Evolutionary conservation across 2,888 invertebrate genomes (phyloP).

Genomic region (Pammene fasciana): DNA sequence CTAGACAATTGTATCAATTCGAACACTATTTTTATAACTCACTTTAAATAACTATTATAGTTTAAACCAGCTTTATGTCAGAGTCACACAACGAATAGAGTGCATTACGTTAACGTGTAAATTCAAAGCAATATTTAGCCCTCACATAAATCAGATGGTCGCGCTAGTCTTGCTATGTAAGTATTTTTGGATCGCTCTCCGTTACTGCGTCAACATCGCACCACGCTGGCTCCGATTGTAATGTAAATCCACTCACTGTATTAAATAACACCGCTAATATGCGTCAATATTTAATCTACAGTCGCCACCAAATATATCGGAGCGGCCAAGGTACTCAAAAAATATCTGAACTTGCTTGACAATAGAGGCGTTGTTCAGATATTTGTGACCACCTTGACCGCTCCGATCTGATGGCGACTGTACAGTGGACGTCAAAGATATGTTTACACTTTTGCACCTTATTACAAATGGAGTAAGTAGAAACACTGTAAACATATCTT

Average conservation of each 20-base stretch:
- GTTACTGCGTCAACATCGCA: slow-evolving; percentile 57
- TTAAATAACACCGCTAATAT: slow-evolving; percentile 35
- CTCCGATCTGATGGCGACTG: too few species aligned
- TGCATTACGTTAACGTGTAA: slow-evolving; percentile 29
- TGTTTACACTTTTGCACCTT: too few species aligned
- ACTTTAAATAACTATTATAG: neutral
- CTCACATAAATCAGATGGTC: slow-evolving; percentile 41
- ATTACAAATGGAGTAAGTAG: too few species aligned
- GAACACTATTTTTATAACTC: neutral
- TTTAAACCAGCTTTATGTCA: slow-evolving; percentile 4
- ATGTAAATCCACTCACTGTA: slow-evolving; percentile 39
- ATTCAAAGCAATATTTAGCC: slow-evolving; percentile 38
- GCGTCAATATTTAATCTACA: slow-evolving; percentile 21
- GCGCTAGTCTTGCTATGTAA: slow-evolving; percentile 46
- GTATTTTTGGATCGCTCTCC: slow-evolving; percentile 68
- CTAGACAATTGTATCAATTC: too few species aligned
- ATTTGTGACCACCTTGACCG: too few species aligned
- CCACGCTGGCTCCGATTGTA: slow-evolving; percentile 48
- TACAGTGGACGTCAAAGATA: too few species aligned
- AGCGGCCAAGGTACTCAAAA: too few species aligned
- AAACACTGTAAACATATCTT: too few species aligned
- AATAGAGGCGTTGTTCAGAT: too few species aligned
- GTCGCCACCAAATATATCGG: too few species aligned
- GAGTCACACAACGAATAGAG: neutral
- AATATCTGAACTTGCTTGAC: too few species aligned